Evolutionary conservation across 1,140 invertebrate species (phyloP).

Genomic region (Diorhabda sublineata): DNA sequence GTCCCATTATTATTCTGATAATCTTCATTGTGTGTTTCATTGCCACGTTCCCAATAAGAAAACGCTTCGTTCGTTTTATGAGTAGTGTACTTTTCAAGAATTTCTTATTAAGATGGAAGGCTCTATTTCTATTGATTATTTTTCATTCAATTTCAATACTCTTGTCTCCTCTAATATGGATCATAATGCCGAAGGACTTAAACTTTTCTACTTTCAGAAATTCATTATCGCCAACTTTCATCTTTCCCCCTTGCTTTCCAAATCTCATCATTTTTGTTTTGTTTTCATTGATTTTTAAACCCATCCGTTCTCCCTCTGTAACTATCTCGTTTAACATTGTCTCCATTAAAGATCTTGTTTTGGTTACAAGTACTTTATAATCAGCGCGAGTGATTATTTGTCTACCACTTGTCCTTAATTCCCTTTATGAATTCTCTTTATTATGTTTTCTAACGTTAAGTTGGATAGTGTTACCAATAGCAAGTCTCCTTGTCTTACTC

Average conservation of each 20-base stretch:
- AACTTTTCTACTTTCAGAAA: not conserved
- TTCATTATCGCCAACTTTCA: not conserved
- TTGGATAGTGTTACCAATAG: constrained; percentile 14
- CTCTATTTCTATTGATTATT: not conserved
- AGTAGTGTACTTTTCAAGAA: not conserved
- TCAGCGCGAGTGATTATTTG: constrained; percentile 11
- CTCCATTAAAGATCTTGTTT: not conserved
- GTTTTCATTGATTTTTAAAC: not conserved
- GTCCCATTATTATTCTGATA: too few relatives aligned
- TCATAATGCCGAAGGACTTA: too few relatives aligned
- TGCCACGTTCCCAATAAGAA: too few relatives aligned
- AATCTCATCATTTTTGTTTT: constrained; percentile 6
- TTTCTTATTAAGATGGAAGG: not conserved
- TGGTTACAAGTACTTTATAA: constrained; percentile 1
- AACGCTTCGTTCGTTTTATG: not conserved
- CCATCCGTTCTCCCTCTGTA: not conserved
- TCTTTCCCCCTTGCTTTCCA: not conserved
- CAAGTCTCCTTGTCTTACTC: constrained; percentile 12
- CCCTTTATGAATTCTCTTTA: not conserved
- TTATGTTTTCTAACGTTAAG: constrained; percentile 11
- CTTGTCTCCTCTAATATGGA: not conserved
- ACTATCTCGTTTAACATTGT: not conserved
- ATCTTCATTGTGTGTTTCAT: too few relatives aligned
- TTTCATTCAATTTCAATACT: not conserved
- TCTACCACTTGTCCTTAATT: not conserved